Base-by-base conservation (phyloP, 92 coral and sea anemone species). In the Montipora capitata region DNA sequence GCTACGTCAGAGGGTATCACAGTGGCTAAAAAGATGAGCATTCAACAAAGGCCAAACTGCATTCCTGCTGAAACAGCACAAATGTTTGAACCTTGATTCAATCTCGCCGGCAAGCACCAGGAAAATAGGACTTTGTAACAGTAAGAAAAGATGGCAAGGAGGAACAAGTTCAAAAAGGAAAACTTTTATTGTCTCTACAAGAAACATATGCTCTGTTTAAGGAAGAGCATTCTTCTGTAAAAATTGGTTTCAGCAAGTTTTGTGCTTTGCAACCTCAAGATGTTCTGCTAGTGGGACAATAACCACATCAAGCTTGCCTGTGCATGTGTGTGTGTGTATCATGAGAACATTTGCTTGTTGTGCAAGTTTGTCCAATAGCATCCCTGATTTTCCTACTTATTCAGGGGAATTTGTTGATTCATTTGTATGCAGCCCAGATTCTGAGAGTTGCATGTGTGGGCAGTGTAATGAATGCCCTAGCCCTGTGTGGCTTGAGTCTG, bases 281-380 rank as follows among this genome's bases (percentile, higher is more conserved):
- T 84, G 93, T 85, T 71, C 57, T 79, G 74, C 91, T 87, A 40
- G 76, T 52, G 58, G 58, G 58, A 52, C 58, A 52, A 52, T 52
- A 10, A 5, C 58, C 58, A 52, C 58, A 52, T 52, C 58, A 81
- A 86, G 94, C 87, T 7, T 91, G 90, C 38, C 89, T 92, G 52
- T 91, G n/a, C n/a, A n/a, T n/a, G n/a, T n/a, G n/a, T n/a, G n/a
- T n/a, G 92, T 54, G 41, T 38, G 72, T 83, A 77, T 68, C 94
- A 92, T 15, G 90, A 87, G 58, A 87, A 92, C 52, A 56, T 92
- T 12, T 44, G 75, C 68, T 35, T 69, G 84, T 57, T 87, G 56
- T 92, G 89, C 81, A 92, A 92, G 92, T 66, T 78, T 92, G 12
- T 68, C 63, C 42, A 88, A 92, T 62, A 88, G 81, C 73, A 72